Base-by-base conservation (phyloP, 1,140 invertebrate species). In the Trissolcus basalis region DNA sequence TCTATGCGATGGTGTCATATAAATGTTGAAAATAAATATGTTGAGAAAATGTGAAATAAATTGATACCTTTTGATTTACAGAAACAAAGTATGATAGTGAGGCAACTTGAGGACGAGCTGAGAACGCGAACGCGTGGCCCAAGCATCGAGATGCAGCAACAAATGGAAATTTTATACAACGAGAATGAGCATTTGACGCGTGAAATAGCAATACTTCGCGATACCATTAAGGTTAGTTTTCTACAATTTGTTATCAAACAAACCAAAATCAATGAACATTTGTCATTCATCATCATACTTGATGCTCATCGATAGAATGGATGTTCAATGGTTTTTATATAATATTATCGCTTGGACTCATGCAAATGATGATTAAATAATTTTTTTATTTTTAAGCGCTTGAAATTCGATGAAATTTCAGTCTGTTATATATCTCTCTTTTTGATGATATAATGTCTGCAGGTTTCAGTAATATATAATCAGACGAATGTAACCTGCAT, bases 1-100 rank as follows among this genome's bases (percentile, higher is more conserved):
- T n/a, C n/a, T n/a, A n/a, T n/a, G n/a, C n/a, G n/a, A n/a, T n/a
- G n/a, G n/a, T n/a, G n/a, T n/a, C n/a, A n/a, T n/a, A n/a, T n/a
- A n/a, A n/a, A n/a, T n/a, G n/a, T n/a, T n/a, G n/a, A n/a, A n/a
- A n/a, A n/a, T n/a, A n/a, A n/a, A n/a, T n/a, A n/a, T n/a, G 19
- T 27, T 3, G 19, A 27, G 19, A 27, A 27, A 27, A n/a, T n/a
- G 19, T 3, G 19, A 27, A 27, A 3, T 3, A 27, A 27, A 6
- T 27, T 27, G 19, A 3, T 27, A 44, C 7, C 13, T 39, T 69
- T 77, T 65, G 68, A 58, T 81, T 91, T 90, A 35, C 91, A 98
- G 96, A 98, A 98, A 95, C 96, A 98, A 94, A 94, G 95, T 47
- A 95, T 96, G 91, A 89, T 97, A 82, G 96, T 98, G 12, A 91